Base-by-base conservation (phyloP, 2,888 invertebrate genomes). In the Pseudolycoriella hygida region DNA sequence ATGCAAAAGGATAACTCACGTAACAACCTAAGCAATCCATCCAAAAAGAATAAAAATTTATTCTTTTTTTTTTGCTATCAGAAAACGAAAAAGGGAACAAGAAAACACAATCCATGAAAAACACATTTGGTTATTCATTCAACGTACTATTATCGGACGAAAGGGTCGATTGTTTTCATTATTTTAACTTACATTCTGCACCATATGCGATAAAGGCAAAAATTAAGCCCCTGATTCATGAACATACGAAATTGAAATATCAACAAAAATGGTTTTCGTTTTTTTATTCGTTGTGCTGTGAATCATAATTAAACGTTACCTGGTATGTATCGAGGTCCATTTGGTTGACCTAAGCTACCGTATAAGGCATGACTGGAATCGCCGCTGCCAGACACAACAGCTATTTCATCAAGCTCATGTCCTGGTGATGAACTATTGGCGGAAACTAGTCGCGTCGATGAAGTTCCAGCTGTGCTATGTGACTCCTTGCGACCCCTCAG, bases 331-430 rank as follows among this genome's bases (percentile, higher is more conserved):
- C 74, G 64, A 11, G 76, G 76, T 51, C 76, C 76, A 60, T 76
- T 77, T 47, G 71, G 68, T 43, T 49, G 51, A 12, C 44, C 47
- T 44, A 51, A 52, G 30, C 49, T 52, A 39, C 52, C 52, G 48
- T 51, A 50, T 18, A 48, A 47, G 8, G 71, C 67, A 31, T 64
- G 56, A 15, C 64, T 58, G 18, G 64, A 60, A 50, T 65, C 60
- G 48, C 73, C 75, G 53, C 72, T 72, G 52, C 75, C 76, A 42
- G 73, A 74, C 51, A 79, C 76, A 53, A 79, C 72, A 49, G 79
- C 75, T 56, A 79, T 77, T 64, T 77, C 77, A 55, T 76, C 76
- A 51, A 76, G 65, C 57, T 77, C 77, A 66, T 74, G 73, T 47
- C 64, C 64, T 42, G 61, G 61, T 50, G 63, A 64, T 42, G 52